Base-by-base conservation (phyloP, 30 jellyfish, hydroid and myxozoan genomes). In the Cassiopea xamachana region DNA sequence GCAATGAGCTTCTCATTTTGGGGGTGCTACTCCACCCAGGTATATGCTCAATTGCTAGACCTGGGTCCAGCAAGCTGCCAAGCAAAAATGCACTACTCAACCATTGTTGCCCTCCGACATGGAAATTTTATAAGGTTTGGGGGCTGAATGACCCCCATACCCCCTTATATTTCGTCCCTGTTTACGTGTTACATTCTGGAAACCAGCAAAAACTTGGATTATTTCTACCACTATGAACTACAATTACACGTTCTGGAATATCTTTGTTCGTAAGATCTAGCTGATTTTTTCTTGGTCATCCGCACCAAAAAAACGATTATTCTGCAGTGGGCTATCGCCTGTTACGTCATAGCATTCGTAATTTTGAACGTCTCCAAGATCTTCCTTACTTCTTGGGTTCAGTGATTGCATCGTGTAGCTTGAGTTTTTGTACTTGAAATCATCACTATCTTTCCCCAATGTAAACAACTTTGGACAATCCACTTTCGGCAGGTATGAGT, bases 401-500 rank as follows among this genome's bases (percentile, higher is more conserved):
- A 88, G 64, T 2, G 92, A 84, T 39, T 84, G 92, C 89, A 80
- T 80, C 60, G 89, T 48, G 47, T 46, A 67, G 45, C 71, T 73
- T 44, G 68, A 80, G 27, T 88, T 90, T 19, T 69, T 83, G 84
- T 79, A 76, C 27, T 48, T 87, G 85, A 62, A 76, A 5, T 60
- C 60, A 74, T 88, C 78, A 70, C 74, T 73, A 10, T 55, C 85
- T 8, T 69, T 47, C 51, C 67, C 17, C 47, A 60, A 7, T 14
- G 68, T 13, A 14, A 59, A 51, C 81, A 81, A 89, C 49, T 60
- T 47, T 1, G 87, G 81, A 48, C 92, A 83, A 43, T 58, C 74
- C 39, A 94, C 47, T 15, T 61, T 77, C 8, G 97, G 96, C 46
- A 94, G 73, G 82, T 89, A 80, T 18, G 88, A 51, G 60, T 70